Base-by-base conservation (phyloP, 2,113 vertebrate genomes). In the Erpornis zantholeuca region DNA sequence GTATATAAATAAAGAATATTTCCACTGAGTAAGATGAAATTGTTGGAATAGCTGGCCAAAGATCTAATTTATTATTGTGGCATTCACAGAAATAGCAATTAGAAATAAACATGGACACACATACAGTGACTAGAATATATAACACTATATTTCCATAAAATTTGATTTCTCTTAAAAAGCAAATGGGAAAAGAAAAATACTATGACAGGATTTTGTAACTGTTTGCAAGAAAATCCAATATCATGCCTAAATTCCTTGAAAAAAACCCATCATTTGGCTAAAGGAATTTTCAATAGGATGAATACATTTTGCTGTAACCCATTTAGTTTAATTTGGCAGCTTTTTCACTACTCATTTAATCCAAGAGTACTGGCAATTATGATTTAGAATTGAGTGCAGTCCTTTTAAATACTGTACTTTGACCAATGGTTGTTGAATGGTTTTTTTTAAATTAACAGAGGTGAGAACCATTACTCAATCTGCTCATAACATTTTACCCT, bases 1-100 rank as follows among this genome's bases (percentile, higher is more conserved):
- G 28, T 83, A 61, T 82, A 94, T 97, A 96, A 96, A 94, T 96
- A 89, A 96, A 90, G 68, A 71, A 47, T 68, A 73, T 94, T 94
- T 97, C 90, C 85, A 95, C 72, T 44, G 60, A 93, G 63, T 86
- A 81, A 97, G 92, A 90, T 60, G 63, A 92, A 94, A 88, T 81
- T 52, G 64, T 38, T 94, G 66, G 82, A 85, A 89, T 91, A 85
- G 66, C 71, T 90, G 24, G 23, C 31, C 61, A 88, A 83, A 90
- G 76, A 77, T 31, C 61, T 93, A 70, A 90, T 90, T 86, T 92
- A 47, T 86, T 90, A 88, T 56, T 86, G 52, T 78, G 64, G 40
- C 79, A 94, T 42, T 24, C 71, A 71, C 45, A 60, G 64, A 82
- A 94, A 77, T 5, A 90, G 52, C 60, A 29, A 66, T 86, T 82